Conservation (phyloP, 2,113 vertebrate genomes). For the Barnardius zonarius region DNA sequence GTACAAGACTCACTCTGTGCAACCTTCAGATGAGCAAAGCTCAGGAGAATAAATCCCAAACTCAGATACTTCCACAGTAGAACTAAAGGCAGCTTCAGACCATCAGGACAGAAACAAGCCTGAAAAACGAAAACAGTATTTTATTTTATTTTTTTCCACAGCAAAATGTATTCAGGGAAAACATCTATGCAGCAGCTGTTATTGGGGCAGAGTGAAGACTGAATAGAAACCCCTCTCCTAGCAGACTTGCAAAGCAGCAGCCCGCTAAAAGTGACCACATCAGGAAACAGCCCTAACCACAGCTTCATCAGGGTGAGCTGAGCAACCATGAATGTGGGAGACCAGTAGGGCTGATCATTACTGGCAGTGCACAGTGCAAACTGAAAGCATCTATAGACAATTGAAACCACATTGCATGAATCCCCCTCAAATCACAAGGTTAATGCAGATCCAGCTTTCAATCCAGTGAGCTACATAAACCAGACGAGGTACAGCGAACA, state of each 20-base stretch:
- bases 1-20: background rate
- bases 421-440: conserved; percentile 32
- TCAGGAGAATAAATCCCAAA: background rate
- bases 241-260: background rate
- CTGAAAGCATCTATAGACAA: conserved; percentile 22
- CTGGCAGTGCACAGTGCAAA: background rate
- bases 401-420: conserved; percentile 49
- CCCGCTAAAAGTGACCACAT: background rate
- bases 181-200: background rate
- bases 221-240: background rate
- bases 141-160: background rate
- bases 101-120: background rate
- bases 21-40: background rate
- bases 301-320: conserved; percentile 13
- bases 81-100: background rate
- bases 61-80: background rate
- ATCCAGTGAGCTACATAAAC: conserved; percentile 47
- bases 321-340: background rate
- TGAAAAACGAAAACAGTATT: background rate
- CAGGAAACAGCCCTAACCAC: background rate
- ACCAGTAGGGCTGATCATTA: background rate
- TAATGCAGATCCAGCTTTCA: conserved; percentile 45
- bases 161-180: background rate
- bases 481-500: conserved; percentile 56
- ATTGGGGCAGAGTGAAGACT: background rate